Conservation (phyloP, 2,113 vertebrate genomes). For the Centropus unirufus region DNA sequence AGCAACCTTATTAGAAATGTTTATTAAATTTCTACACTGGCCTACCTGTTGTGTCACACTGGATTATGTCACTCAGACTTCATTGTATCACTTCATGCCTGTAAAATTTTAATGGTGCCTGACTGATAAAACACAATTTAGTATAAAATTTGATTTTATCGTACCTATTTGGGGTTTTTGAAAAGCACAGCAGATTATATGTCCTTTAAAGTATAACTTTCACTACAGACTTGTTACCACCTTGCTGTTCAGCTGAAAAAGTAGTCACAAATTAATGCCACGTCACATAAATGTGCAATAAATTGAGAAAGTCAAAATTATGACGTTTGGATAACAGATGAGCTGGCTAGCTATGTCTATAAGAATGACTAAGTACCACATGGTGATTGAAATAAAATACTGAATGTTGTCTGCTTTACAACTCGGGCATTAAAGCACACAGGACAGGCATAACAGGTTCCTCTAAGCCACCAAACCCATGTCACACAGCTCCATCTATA, state of each 20-base stretch:
- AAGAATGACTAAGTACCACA: not conserved
- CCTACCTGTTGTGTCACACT: not conserved
- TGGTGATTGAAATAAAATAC: not conserved
- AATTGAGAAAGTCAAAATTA: not conserved
- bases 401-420: not conserved
- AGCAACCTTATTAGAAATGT: not conserved
- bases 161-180: slow-evolving; percentile 29
- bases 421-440: not conserved
- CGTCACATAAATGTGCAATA: not conserved
- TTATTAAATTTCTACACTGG: not conserved
- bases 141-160: slow-evolving; percentile 63
- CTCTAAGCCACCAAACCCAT: not conserved
- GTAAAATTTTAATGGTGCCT: not conserved
- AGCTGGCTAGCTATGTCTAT: not conserved
- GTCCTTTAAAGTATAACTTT: slow-evolving; percentile 39
- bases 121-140: slow-evolving; percentile 16
- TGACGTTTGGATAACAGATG: not conserved
- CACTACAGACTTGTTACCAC: not conserved
- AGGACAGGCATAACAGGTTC: not conserved
- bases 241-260: not conserved
- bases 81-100: not conserved
- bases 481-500: not conserved
- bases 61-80: slow-evolving; percentile 47
- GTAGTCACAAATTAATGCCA: not conserved
- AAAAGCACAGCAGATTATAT: slow-evolving; percentile 67